Conservation (phyloP, 2,888 invertebrate species). For the Cantharis flavilabris region DNA sequence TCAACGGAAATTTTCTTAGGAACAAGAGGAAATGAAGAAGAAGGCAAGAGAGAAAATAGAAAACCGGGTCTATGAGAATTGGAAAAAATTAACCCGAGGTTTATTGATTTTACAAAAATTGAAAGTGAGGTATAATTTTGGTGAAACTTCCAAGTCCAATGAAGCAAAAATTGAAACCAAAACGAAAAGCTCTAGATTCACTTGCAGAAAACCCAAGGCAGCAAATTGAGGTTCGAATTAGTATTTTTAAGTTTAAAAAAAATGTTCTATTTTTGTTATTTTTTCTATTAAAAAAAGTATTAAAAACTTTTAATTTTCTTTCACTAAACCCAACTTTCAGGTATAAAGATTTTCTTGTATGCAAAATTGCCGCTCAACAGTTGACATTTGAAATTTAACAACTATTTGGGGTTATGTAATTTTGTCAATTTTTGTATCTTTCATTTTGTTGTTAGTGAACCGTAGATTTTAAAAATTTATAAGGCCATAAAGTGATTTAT, state of each 20-base stretch:
- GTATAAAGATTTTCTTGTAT: neutral
- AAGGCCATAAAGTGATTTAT: too few species aligned
- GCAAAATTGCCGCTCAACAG: neutral
- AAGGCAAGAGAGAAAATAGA: constrained; percentile 78
- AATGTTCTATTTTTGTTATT: neutral
- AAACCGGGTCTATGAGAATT: constrained; percentile 84
- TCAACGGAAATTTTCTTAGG: constrained; percentile 54
- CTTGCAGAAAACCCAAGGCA: constrained; percentile 34
- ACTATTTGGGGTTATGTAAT: neutral
- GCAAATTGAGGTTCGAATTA: neutral
- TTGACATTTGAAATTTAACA: neutral
- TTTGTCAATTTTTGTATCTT: neutral
- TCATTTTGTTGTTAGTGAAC: neutral
- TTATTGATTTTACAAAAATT: constrained; percentile 76
- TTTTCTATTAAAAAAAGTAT: neutral
- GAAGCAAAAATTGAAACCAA: constrained; percentile 46
- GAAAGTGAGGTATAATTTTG: constrained; percentile 77
- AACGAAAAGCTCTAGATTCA: constrained; percentile 55
- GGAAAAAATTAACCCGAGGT: constrained; percentile 84
- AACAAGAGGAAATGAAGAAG: constrained; percentile 74
- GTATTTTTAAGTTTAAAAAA: neutral
- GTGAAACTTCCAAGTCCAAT: constrained; percentile 46
- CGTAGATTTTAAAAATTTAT: neutral
- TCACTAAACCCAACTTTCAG: too few species aligned
- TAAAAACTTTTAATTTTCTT: neutral